Base-by-base conservation (phyloP, 2,888 invertebrate genomes). In the Coleophora flavipennella region DNA sequence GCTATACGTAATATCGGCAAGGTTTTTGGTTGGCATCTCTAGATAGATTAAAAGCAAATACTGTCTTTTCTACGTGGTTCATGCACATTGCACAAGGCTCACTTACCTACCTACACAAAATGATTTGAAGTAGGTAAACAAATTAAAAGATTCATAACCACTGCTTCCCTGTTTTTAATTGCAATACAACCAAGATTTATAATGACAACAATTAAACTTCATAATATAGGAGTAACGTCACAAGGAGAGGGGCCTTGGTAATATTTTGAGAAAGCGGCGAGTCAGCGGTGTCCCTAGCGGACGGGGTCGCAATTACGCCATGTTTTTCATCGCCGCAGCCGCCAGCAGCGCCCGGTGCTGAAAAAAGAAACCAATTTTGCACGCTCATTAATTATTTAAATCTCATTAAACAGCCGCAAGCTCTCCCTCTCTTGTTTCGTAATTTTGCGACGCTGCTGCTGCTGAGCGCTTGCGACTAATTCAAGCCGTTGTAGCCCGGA, bases 351-450 rank as follows among this genome's bases (percentile, higher is more conserved):
- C 46, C 59, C 57, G 56, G 64, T 54, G 49, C 73, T 77, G 72
- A 70, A 77, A 79, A 79, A 78, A 77, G 69, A 79, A 81, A 78
- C 75, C 74, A 83, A 85, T 84, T 83, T 80, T 76, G 78, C 72
- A 73, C 75, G 74, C 79, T 83, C 80, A 84, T 85, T 85, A 85
- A 84, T 85, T 84, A 85, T 85, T 85, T 81, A 84, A 84, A 84
- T 83, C 78, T 81, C 78, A 83, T 83, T 83, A 83, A 81, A 76
- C 81, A 75, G 68, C 72, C 72, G 72, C 73, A 75, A 76, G 67
- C 73, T 72, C n/a, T 72, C 71, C 70, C 67, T 69, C 67, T 55
- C 57, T 68, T 68, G 67, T 71, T 71, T 68, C 65, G 68, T 70
- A 69, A 71, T 75, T 72, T 67, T 60, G 68, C 62, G 63, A 66